phyloP scores from a whole-genome alignment of 2,113 vertebrate species.

The Oreotrochilus melanogaster region DNA sequence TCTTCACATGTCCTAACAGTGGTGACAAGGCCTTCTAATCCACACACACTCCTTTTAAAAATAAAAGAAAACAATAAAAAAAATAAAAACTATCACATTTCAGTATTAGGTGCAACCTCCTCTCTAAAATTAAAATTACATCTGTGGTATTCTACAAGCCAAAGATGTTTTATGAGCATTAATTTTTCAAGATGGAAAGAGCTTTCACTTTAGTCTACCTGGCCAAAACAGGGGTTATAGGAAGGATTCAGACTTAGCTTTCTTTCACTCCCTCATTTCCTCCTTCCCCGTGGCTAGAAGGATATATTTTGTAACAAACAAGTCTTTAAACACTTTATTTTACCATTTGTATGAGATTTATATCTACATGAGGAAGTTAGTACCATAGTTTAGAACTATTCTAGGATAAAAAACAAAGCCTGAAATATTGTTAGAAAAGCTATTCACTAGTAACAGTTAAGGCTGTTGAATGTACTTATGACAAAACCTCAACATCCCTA shows the following conservation, averaged over 20 bases:
- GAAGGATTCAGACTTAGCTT: not conserved
- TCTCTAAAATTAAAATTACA: not conserved
- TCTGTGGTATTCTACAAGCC: not conserved
- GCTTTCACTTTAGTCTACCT: not conserved
- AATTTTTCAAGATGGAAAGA: not conserved
- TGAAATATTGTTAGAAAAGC: not conserved
- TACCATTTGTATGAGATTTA: constrained; percentile 27
- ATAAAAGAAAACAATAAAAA: not conserved
- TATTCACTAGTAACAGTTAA: not conserved
- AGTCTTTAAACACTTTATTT: constrained; percentile 24
- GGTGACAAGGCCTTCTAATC: not conserved
- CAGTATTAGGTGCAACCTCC: not conserved
- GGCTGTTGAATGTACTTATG: not conserved
- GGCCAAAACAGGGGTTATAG: not conserved
- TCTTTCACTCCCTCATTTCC: not conserved
- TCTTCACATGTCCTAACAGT: not conserved
- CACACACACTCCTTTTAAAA: not conserved
- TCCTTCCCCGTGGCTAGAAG: not conserved
- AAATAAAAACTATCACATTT: not conserved
- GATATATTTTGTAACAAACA: not conserved
- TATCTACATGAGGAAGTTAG: constrained; percentile 42
- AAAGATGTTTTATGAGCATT: not conserved
- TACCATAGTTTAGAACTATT: not conserved
- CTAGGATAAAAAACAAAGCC: not conserved
- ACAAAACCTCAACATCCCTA: not conserved